Conservation (phyloP, 2,888 invertebrate genomes). For the Alitta virens region DNA sequence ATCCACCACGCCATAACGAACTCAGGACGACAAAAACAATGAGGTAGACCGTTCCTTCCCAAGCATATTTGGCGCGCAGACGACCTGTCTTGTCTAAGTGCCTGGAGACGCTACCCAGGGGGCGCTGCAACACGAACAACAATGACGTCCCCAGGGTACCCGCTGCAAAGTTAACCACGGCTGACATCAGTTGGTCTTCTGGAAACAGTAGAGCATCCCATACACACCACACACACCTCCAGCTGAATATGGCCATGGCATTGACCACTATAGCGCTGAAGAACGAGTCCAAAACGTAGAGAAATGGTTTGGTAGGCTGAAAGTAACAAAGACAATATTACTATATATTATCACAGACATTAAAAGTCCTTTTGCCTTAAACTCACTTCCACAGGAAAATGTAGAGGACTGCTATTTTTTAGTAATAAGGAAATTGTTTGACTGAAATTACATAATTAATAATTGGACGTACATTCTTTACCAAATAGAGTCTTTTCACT, state of each 20-base stretch:
- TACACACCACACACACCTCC: conserved; percentile 6
- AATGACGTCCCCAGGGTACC: not conserved
- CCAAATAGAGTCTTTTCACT: too few relatives aligned
- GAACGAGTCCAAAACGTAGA: not conserved
- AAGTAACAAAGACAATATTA: too few relatives aligned
- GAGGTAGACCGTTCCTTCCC: conserved; percentile 7
- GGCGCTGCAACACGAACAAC: not conserved
- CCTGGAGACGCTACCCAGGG: not conserved
- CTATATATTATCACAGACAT: too few relatives aligned
- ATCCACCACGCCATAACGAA: conserved; percentile 9
- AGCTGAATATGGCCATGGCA: conserved; percentile 7
- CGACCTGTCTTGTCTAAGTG: not conserved
- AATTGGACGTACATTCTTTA: too few relatives aligned
- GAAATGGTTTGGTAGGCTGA: not conserved
- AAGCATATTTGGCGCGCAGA: not conserved
- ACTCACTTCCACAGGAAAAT: too few relatives aligned
- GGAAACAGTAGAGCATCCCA: conserved; percentile 2
- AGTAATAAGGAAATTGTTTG: too few relatives aligned
- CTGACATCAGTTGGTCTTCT: not conserved
- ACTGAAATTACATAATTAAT: too few relatives aligned
- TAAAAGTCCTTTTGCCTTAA: too few relatives aligned
- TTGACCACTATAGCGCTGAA: not conserved
- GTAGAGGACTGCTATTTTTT: too few relatives aligned
- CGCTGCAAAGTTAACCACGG: not conserved
- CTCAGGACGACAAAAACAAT: not conserved